A percentile compares a stretch with the other conserved stretches of the same genome.
phyloP scores from a whole-genome alignment of 2,797 vertebrate species.

The Lagocephalus sceleratus region DNA sequence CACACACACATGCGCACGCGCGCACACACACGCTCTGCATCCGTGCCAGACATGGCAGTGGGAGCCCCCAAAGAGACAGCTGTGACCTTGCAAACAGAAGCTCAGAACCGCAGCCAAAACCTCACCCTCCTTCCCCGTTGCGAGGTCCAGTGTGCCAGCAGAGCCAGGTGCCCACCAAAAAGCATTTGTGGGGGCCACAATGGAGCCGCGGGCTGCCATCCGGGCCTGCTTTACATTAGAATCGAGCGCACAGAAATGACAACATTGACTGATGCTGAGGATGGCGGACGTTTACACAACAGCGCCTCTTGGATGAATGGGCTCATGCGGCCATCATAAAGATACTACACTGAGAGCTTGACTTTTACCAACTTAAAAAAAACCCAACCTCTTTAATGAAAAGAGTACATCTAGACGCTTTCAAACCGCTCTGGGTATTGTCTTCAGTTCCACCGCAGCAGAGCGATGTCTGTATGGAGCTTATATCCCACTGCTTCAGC shows the following conservation, averaged over 20 bases:
- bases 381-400: conserved; percentile 3
- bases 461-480: conserved; percentile 50
- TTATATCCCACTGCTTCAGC: conserved; percentile 59
- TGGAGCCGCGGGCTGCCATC: conserved; percentile 38
- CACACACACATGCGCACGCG: no score
- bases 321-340: no score
- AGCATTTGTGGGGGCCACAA: conserved; percentile 56
- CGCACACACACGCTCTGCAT: no score
- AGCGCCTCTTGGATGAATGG: conserved; percentile 22
- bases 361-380: neutral
- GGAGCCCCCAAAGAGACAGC: conserved; percentile 67
- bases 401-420: conserved; percentile 9
- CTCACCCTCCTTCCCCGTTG: conserved; percentile 58
- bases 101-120: conserved; percentile 55
- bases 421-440: conserved; percentile 16
- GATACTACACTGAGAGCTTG: neutral
- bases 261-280: conserved; percentile 56
- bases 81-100: conserved; percentile 77
- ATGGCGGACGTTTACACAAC: conserved; percentile 39
- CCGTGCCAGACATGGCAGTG: conserved; percentile 59
- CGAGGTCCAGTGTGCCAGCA: conserved; percentile 63
- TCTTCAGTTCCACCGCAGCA: conserved; percentile 30
- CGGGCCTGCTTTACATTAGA: conserved; percentile 58
- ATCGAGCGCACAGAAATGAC: conserved; percentile 41
- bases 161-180: conserved; percentile 72